Conservation (phyloP, 2,888 invertebrate genomes). For the Drosophila kokeensis region DNA sequence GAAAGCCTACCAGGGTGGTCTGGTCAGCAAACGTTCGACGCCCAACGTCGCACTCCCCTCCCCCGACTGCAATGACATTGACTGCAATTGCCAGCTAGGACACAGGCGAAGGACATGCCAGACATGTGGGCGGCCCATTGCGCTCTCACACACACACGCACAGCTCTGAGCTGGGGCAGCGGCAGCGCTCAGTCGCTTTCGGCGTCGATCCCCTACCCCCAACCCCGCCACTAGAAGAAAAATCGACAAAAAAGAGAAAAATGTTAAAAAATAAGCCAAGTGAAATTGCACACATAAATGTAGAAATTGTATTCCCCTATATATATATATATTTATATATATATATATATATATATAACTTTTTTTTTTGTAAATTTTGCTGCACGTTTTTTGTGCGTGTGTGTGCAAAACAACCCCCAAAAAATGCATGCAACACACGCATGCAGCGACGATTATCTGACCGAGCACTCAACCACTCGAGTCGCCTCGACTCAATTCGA, state of each 20-base stretch:
- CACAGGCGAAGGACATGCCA: constrained; percentile 16
- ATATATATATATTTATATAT: not conserved
- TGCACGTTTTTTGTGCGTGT: constrained; percentile 65
- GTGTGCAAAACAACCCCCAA: constrained; percentile 74
- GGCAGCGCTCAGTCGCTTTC: constrained; percentile 14
- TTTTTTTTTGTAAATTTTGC: constrained; percentile 65
- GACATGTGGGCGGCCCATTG: constrained; percentile 47
- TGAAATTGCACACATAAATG: constrained; percentile 66
- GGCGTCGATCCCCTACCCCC: constrained; percentile 13
- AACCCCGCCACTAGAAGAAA: not conserved
- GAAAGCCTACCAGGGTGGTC: constrained; percentile 11
- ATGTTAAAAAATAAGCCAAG: constrained; percentile 72
- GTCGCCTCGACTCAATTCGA: constrained; percentile 8
- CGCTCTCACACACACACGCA: constrained; percentile 12
- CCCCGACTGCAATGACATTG: constrained; percentile 64
- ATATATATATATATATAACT: not conserved
- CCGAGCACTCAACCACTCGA: constrained; percentile 39
- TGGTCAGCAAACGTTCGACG: not conserved
- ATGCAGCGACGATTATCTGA: constrained; percentile 39
- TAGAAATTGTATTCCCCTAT: constrained; percentile 76
- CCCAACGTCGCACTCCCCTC: not conserved
- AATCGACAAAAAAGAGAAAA: constrained; percentile 7
- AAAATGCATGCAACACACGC: constrained; percentile 55
- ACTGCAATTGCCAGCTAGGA: constrained; percentile 52
- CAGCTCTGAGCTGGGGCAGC: constrained; percentile 4